Evolutionary conservation across 1,140 invertebrate genomes (phyloP).

Genomic region (Cyphomyrmex costatus): DNA sequence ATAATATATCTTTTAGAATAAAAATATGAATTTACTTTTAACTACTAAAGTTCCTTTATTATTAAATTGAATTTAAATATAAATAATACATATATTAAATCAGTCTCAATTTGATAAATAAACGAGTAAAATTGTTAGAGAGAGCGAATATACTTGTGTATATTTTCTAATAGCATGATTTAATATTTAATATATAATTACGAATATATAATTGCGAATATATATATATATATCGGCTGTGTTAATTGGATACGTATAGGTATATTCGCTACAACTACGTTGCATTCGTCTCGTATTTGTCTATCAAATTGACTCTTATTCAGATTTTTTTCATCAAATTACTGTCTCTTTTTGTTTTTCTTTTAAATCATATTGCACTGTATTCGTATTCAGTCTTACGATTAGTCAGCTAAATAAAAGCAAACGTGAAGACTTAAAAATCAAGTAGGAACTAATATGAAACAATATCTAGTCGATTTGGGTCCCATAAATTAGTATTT

Average conservation of each 20-base stretch:
- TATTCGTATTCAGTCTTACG: constrained; percentile 83
- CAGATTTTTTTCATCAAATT: constrained; percentile 1
- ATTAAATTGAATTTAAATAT: constrained; percentile 17
- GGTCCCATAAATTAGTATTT: constrained; percentile 65
- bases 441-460: constrained; percentile 80
- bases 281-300: neutral
- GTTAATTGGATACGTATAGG: neutral
- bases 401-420: constrained; percentile 79
- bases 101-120: neutral
- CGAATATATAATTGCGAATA: too few relatives aligned
- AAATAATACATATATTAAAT: constrained; percentile 26
- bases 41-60: constrained; percentile 22
- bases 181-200: neutral
- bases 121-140: constrained; percentile 4
- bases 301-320: constrained; percentile 32
- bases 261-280: neutral
- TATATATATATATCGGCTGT: too few relatives aligned
- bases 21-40: constrained; percentile 10
- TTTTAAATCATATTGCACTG: constrained; percentile 77
- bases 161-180: neutral
- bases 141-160: constrained; percentile 3
- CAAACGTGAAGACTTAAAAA: constrained; percentile 73
- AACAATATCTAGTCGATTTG: constrained; percentile 68
- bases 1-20: constrained; percentile 15
- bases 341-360: neutral